Conservation (phyloP, 2,113 vertebrate species). For the Cyanoramphus novaezelandiae region DNA sequence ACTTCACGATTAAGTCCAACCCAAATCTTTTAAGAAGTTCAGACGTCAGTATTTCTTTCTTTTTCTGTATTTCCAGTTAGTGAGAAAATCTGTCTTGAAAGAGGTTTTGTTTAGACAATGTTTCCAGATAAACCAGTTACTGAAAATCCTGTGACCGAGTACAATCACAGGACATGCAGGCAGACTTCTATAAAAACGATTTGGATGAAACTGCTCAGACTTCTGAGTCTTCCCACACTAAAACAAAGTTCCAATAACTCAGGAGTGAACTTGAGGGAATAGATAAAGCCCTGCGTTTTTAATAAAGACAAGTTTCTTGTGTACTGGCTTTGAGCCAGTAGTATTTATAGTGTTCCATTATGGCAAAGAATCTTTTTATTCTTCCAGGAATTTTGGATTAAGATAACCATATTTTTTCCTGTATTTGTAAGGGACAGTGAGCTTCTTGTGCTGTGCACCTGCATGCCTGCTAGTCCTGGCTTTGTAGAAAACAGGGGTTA, state of each 20-base stretch:
- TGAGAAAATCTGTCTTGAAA: constrained; percentile 11
- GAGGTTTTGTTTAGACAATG: constrained; percentile 38
- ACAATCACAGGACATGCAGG: fast-evolving
- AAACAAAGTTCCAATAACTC: not conserved
- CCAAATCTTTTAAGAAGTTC: not conserved
- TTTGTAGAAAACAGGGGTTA: constrained; percentile 24
- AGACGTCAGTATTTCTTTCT: not conserved
- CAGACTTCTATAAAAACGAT: not conserved
- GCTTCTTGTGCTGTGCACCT: not conserved
- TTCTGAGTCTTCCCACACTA: constrained; percentile 17
- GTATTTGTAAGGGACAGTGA: not conserved
- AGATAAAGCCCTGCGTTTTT: not conserved
- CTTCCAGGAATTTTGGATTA: constrained; percentile 2
- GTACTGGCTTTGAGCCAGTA: not conserved
- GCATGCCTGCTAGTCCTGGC: not conserved
- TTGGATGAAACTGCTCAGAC: not conserved
- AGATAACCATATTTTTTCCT: not conserved
- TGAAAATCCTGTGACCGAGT: constrained; percentile 8
- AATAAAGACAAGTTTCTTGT: not conserved
- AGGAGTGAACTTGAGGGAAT: not conserved
- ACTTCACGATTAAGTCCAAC: not conserved
- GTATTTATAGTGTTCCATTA: constrained; percentile 20
- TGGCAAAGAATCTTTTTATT: constrained; percentile 2
- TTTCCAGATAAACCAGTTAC: constrained; percentile 29
- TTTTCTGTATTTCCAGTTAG: not conserved